A percentile compares a stretch with the other conserved stretches of the same genome.
phyloP scores from a whole-genome alignment of 2,888 invertebrate species.

The Ganaspis brasiliensis region DNA sequence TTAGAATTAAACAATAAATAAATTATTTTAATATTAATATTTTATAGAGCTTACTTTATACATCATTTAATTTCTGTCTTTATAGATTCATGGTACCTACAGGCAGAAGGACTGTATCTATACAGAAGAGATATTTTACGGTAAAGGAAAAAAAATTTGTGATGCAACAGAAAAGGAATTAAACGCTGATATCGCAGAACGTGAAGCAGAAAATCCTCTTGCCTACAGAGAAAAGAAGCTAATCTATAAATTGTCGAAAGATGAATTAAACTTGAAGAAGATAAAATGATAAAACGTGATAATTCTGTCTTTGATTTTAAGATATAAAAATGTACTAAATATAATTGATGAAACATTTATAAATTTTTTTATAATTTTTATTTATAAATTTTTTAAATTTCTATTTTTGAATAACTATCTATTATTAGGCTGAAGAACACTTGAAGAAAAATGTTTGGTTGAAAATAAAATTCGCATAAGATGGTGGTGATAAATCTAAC shows the following conservation, averaged over 20 bases:
- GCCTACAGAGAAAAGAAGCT: constrained; percentile 72
- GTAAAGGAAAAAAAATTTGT: constrained; percentile 82
- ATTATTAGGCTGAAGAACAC: too few relatives aligned
- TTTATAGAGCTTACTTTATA: not conserved
- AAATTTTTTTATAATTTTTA: too few relatives aligned
- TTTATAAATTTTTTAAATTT: too few relatives aligned
- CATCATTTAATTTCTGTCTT: constrained; percentile 54
- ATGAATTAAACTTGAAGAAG: constrained; percentile 19
- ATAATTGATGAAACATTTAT: not conserved
- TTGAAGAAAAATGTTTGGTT: too few relatives aligned
- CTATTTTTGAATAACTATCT: too few relatives aligned
- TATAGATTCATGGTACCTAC: constrained; percentile 86
- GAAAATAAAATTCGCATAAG: too few relatives aligned
- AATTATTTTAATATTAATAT: too few relatives aligned
- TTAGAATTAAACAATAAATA: too few relatives aligned
- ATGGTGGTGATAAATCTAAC: too few relatives aligned
- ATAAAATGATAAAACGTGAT: constrained; percentile 4
- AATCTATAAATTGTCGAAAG: constrained; percentile 72
- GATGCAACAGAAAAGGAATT: constrained; percentile 82
- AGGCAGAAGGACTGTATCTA: constrained; percentile 85
- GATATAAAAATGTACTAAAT: not conserved
- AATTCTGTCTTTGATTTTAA: constrained; percentile 17
- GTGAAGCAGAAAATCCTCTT: constrained; percentile 79
- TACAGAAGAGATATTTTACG: constrained; percentile 86
- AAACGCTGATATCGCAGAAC: constrained; percentile 80